Evolutionary conservation across 2,113 vertebrate species (phyloP).

Genomic region (Todiramphus saurophagus): DNA sequence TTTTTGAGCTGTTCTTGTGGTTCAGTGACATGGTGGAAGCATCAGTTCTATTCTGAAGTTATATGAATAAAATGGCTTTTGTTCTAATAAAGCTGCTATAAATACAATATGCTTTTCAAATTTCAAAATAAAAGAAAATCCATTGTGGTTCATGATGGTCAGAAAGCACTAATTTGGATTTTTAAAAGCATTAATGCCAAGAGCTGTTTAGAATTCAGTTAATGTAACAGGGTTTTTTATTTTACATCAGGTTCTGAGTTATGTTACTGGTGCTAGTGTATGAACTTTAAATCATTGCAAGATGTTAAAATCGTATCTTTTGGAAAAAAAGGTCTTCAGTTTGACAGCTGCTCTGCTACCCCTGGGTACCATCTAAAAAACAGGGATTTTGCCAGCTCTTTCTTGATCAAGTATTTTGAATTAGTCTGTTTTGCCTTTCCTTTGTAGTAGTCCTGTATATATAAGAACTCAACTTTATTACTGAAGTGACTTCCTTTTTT

Average conservation of each 20-base stretch:
- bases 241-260: not conserved
- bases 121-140: not conserved
- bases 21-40: not conserved
- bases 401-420: not conserved
- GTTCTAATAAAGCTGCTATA: not conserved
- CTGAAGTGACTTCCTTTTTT: not conserved
- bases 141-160: not conserved
- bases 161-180: not conserved
- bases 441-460: not conserved
- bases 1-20: not conserved
- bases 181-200: not conserved
- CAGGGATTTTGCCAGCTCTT: not conserved
- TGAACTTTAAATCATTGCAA: not conserved
- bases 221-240: not conserved
- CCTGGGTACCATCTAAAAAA: not conserved
- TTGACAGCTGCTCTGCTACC: not conserved
- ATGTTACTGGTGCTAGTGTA: not conserved
- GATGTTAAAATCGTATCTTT: not conserved
- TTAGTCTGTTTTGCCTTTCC: not conserved
- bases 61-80: conserved; percentile 1
- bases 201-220: not conserved
- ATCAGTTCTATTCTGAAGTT: not conserved
- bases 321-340: not conserved
- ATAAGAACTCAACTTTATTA: not conserved
- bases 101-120: not conserved